Conservation (phyloP, 1,140 invertebrate species). For the Lutraria rhynchaena region DNA sequence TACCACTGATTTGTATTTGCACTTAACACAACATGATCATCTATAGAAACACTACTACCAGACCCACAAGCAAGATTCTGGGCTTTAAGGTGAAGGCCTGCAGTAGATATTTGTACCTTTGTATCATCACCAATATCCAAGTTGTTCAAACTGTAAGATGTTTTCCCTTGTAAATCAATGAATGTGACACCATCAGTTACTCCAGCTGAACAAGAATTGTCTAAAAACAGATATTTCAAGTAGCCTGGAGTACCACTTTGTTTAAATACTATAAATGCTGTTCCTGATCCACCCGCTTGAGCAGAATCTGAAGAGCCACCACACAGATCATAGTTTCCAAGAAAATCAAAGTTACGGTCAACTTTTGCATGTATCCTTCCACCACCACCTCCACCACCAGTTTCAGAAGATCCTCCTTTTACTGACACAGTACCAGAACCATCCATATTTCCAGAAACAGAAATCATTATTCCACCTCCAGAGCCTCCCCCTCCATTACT, state of each 20-base stretch:
- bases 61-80: conserved; percentile 64
- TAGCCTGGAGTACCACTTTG: conserved; percentile 43
- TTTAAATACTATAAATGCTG: conserved; percentile 61
- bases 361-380: conserved; percentile 65
- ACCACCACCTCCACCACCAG: conserved; percentile 71
- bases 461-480: conserved; percentile 62
- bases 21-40: conserved; percentile 68
- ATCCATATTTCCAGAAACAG: conserved; percentile 58
- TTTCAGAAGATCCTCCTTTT: conserved; percentile 48
- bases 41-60: conserved; percentile 61
- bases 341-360: conserved; percentile 64
- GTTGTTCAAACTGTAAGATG: conserved; percentile 44
- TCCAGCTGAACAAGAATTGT: conserved; percentile 63
- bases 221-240: conserved; percentile 59
- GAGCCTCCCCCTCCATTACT: conserved; percentile 66
- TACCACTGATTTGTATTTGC: conserved; percentile 65
- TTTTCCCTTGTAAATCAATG: conserved; percentile 46
- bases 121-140: conserved; percentile 55
- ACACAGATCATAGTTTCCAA: conserved; percentile 60
- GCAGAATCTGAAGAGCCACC: conserved; percentile 64
- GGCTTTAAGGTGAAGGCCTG: conserved; percentile 63
- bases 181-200: conserved; percentile 49
- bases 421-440: conserved; percentile 66
- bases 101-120: conserved; percentile 57
- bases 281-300: conserved; percentile 70